Conservation (phyloP, 2,797 vertebrate genomes). For the Choloepus didactylus region DNA sequence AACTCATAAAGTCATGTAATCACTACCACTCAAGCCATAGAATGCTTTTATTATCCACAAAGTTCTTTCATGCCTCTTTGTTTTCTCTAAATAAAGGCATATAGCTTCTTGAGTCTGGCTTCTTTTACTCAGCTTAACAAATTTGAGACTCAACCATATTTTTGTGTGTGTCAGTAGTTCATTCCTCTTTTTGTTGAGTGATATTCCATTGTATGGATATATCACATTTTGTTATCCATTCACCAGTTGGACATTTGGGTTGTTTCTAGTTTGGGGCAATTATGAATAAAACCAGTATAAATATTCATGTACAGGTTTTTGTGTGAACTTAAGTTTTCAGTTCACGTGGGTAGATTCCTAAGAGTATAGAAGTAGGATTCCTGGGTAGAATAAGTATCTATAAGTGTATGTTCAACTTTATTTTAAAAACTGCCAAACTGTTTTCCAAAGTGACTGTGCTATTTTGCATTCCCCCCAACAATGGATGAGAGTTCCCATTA, state of each 20-base stretch:
- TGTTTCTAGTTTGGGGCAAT: conserved; percentile 20
- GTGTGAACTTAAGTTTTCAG: conserved; percentile 22
- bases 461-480: background rate
- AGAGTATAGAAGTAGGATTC: background rate
- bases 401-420: conserved; percentile 12
- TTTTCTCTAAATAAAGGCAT: background rate
- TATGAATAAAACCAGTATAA: conserved; percentile 13
- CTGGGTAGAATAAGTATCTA: background rate
- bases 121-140: background rate
- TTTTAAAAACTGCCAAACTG: background rate
- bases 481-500: background rate
- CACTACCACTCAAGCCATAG: background rate
- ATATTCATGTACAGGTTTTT: background rate
- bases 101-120: background rate
- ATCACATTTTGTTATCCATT: background rate
- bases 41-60: background rate
- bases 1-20: background rate
- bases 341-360: conserved; percentile 17
- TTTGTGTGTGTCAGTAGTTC: background rate
- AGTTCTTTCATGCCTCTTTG: background rate
- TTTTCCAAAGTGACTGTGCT: conserved; percentile 14
- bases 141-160: background rate
- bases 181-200: background rate
- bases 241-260: background rate
- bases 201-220: background rate